Percentiles rank a stretch among this genome's conserved stretches.
Conservation (phyloP, 2,797 vertebrate genomes). For the Gobionotothen gibberifrons region DNA sequence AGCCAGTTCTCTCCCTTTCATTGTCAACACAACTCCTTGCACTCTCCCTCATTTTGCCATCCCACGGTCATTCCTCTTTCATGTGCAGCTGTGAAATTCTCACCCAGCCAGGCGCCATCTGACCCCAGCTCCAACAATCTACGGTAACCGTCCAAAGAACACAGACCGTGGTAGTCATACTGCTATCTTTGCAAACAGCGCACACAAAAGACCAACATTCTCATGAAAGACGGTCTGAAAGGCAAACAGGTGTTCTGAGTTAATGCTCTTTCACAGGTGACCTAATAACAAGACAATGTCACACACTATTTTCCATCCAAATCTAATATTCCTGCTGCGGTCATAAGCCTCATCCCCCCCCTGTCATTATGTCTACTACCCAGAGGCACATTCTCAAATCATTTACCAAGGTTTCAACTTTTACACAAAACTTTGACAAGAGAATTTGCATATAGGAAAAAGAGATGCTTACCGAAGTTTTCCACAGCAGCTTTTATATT, state of each 20-base stretch:
- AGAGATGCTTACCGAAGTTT: conserved; percentile 54
- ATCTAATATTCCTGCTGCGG: neutral
- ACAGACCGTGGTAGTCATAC: conserved; percentile 56
- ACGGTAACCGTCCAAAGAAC: conserved; percentile 65
- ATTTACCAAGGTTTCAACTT: neutral
- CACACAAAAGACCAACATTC: conserved; percentile 54
- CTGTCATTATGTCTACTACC: neutral
- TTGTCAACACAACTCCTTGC: conserved; percentile 17
- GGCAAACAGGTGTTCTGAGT: conserved; percentile 51
- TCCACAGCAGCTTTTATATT: conserved; percentile 15
- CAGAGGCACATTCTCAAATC: neutral
- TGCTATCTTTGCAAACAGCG: conserved; percentile 63
- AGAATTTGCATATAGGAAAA: conserved; percentile 7
- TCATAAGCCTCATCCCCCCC: neutral
- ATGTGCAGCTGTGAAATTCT: conserved; percentile 84
- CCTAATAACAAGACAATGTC: conserved; percentile 36
- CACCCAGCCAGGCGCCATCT: conserved; percentile 70
- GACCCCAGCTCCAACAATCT: conserved; percentile 60
- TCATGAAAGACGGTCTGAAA: conserved; percentile 39
- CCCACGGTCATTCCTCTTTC: conserved; percentile 68
- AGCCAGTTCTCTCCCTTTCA: conserved; percentile 28
- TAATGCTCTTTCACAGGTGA: conserved; percentile 41
- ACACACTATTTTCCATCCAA: conserved; percentile 9
- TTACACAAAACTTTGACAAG: conserved; percentile 1
- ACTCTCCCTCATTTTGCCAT: conserved; percentile 46